Evolutionary conservation across 2,888 invertebrate genomes (phyloP), one percentile per base, ranked within the genome.

Genomic region (Muschampia plurimacula): DNA sequence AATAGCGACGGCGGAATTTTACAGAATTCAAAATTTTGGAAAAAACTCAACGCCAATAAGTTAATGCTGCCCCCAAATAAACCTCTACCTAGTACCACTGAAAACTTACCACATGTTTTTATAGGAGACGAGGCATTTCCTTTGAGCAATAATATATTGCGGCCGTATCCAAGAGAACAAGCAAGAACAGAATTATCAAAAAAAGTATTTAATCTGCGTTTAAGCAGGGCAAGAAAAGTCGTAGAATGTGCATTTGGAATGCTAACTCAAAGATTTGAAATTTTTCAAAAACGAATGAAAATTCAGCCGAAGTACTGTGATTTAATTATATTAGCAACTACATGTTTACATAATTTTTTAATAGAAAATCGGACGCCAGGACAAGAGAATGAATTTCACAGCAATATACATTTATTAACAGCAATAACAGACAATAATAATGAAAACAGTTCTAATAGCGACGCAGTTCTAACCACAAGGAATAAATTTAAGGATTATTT

Each of bases 251-350:
- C 15, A 15, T 52, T 52, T 15, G 52, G 52, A 52, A 52, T 52
- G 15, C 52, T 52, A 52, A 52, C 52, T 15, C 52, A 52, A 52
- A 52, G 15, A 52, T 52, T 52, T 52, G 52, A 52, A 15, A 15
- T 52, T 52, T 52, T 52, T 52, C 52, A 52, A 52, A 52, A 52
- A 15, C n/a, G 52, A 52, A 52, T 52, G n/a, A 52, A 15, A 52
- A 52, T 52, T 15, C 52, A 52, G 15, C 52, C 52, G 15, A 52
- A 52, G 15, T 52, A 52, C 52, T 15, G n/a, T 15, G 52, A 52
- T 15, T 15, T 52, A 15, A 52, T 52, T 15, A 52, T 52, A 52
- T 15, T 52, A 52, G 52, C 52, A 15, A 15, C 15, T 15, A 52
- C 52, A 15, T 52, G 52, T 52, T 52, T 52, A 52, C 52, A 52